Evolutionary conservation across 2,888 invertebrate genomes (phyloP), one percentile per base, ranked within the genome.

Genomic region (Agriopis marginaria): DNA sequence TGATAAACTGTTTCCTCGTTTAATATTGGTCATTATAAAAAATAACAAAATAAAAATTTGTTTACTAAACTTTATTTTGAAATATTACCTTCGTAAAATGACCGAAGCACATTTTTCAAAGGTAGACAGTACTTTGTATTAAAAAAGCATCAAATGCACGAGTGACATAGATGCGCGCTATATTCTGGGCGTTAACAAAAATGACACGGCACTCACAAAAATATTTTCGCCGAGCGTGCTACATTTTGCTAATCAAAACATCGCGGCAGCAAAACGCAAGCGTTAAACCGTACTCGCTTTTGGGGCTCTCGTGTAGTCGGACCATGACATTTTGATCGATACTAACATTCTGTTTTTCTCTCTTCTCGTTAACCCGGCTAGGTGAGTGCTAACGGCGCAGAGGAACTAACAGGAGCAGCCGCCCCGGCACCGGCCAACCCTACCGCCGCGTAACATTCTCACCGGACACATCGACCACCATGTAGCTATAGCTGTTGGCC

Each of bases 351-450:
- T 96, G 95, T 96, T 96, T 95, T 95, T 95, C 94, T 95, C 95
- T 95, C 95, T 95, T 96, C 95, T 95, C 95, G 95, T 95, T 95
- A 96, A 96, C 95, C 95, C 95, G 95, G 95, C 95, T 96, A 96
- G 96, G 96, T 96, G 96, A 96, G 96, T 96, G 96, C 96, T 96
- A 96, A 96, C 96, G 94, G 94, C 95, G 92, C 89, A 87, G 93
- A 88, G 92, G 93, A 90, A 93, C 90, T 94, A 94, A 94, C 92
- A 83, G 91, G 86, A 90, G 91, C 83, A 89, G 87, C 86, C 87
- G 89, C 86, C 88, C 85, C 80, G 80, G 82, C 81, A 85, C 83
- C 84, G 83, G 86, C 88, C 83, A 82, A 32, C 81, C 83, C 81
- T 79, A 88, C 84, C 90, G 88, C 86, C 89, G 89, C 90, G 91